Base-by-base conservation (phyloP, 2,797 vertebrate species). In the Crenichthys baileyi region DNA sequence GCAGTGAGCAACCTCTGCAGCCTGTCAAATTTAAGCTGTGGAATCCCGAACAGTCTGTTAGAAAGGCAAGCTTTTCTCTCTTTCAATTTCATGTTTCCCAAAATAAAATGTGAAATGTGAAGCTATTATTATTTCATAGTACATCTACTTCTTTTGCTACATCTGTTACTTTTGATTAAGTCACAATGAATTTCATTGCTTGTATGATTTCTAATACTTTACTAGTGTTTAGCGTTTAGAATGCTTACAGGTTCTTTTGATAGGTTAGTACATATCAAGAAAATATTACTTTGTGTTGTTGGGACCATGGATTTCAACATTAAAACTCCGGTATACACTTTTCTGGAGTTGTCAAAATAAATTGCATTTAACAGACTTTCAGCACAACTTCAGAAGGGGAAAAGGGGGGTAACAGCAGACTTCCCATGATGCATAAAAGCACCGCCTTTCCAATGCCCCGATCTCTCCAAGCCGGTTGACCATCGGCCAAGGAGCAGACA, bases 11-110 rank as follows among this genome's bases (percentile, higher is more conserved):
- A 92, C 90, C 90, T 92, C 88, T 85, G 80, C 80, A 82, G 85
- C 85, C 77, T 70, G 80, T 82, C 88, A 83, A 90, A 29, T 82
- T 88, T 92, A 91, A 93, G 87, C 90, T 85, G 79, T 73, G 60
- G 86, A 79, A 92, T 90, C 89, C 88, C 50, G 13, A 88, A 86
- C 90, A 87, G 75, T 93, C 91, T 94, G 92, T 93, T 89, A 29
- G 80, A 83, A 44, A 36, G 81, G 79, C 90, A 88, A 93, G 90
- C 90, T 84, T 88, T 77, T 79, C 78, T 81, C 84, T 63, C 44
- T 88, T 82, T 67, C 86, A 78, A 60, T 72, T 58, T 26, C 9
- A 50, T 48, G 58, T 24, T 46, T 26, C 15, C 50, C 53, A 2
- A 67, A 89, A 88, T 80, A 81, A 82, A 88, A 90, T 89, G 82